Conservation (phyloP, 2,113 vertebrate species). For the Xyrauchen texanus region DNA sequence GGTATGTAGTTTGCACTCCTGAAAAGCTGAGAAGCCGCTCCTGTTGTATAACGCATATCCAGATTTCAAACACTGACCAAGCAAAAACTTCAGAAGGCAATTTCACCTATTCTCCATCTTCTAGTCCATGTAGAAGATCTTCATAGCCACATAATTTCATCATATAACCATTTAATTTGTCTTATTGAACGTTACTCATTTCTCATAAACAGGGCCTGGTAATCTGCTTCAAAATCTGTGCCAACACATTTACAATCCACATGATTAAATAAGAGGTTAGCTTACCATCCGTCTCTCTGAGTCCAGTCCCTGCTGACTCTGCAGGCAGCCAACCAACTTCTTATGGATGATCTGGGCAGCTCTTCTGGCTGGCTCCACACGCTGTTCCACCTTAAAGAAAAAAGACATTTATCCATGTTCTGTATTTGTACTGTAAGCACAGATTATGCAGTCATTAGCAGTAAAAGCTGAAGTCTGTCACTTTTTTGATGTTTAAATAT, state of each 20-base stretch:
- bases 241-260: neutral
- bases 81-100: neutral
- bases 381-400: constrained; percentile 85
- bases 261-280: neutral
- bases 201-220: neutral
- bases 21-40: neutral
- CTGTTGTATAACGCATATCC: neutral
- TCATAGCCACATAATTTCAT: constrained; percentile 18
- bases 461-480: too few relatives aligned
- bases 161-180: neutral
- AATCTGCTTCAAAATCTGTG: neutral
- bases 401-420: constrained; percentile 12
- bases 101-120: neutral
- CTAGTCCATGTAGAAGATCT: constrained; percentile 8
- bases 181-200: neutral
- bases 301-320: constrained; percentile 85
- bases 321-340: constrained; percentile 87
- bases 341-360: constrained; percentile 89
- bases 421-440: neutral
- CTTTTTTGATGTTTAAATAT: too few relatives aligned
- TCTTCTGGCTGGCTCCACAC: constrained; percentile 87
- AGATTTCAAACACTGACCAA: neutral
- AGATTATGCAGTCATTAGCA: too few relatives aligned
- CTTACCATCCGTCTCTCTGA: constrained; percentile 90
- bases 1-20: neutral